Percentiles rank a stretch among this genome's conserved stretches.
phyloP scores from a whole-genome alignment of 1,140 invertebrate genomes.

The Sitodiplosis mosellana region DNA sequence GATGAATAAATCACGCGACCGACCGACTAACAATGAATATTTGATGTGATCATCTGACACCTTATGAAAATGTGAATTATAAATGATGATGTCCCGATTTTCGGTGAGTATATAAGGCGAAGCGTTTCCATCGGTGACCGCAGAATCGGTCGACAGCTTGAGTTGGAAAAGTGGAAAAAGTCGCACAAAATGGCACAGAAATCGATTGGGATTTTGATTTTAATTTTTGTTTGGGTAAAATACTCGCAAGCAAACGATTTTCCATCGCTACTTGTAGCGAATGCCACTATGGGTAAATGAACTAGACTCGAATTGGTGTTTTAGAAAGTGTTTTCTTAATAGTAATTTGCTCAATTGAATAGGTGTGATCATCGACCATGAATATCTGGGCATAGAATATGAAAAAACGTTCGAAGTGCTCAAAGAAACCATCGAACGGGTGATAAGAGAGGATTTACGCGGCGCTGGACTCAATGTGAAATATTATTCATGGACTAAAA shows the following conservation, averaged over 20 bases:
- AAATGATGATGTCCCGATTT: too few relatives aligned
- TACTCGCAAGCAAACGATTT: slow-evolving; percentile 31
- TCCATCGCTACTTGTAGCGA: slow-evolving; percentile 44
- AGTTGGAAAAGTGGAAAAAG: too few relatives aligned
- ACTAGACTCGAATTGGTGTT: slow-evolving; percentile 1
- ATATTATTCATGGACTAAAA: slow-evolving; percentile 40
- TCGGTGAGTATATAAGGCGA: too few relatives aligned
- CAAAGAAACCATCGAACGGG: slow-evolving; percentile 35
- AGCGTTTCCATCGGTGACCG: too few relatives aligned
- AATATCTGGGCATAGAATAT: slow-evolving; percentile 36
- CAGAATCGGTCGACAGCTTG: too few relatives aligned
- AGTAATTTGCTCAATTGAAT: slow-evolving; percentile 5
- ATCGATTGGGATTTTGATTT: neutral
- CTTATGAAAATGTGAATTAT: too few relatives aligned
- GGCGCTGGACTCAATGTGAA: slow-evolving; percentile 36
- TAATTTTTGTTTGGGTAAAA: neutral
- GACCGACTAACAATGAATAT: too few relatives aligned
- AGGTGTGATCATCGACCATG: slow-evolving; percentile 41
- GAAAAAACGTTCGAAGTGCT: slow-evolving; percentile 32
- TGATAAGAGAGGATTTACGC: slow-evolving; percentile 36
- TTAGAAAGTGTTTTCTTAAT: neutral
- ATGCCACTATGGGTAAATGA: slow-evolving; percentile 44
- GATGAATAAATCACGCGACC: too few relatives aligned
- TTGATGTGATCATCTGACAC: too few relatives aligned
- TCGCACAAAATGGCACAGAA: neutral